Evolutionary conservation across 2,113 vertebrate genomes (phyloP).

Genomic region (Epinephelus cyanopodus): DNA sequence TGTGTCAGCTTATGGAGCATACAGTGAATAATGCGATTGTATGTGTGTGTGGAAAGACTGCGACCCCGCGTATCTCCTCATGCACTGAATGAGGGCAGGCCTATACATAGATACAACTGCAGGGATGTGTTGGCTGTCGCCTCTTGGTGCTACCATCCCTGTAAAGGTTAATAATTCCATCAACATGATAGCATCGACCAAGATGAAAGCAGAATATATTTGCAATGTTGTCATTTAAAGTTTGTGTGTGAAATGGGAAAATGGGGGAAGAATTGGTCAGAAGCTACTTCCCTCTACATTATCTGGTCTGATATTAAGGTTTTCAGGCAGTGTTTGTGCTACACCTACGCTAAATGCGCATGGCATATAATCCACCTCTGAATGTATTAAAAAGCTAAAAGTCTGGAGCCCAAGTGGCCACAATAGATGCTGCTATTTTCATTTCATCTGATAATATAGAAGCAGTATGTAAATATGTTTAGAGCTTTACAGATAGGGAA

Average conservation of each 20-base stretch:
- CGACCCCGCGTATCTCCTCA: not conserved
- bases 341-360: not conserved
- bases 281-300: not conserved
- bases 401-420: not conserved
- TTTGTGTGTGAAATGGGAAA: not conserved
- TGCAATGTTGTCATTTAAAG: conserved; percentile 8
- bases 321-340: not conserved
- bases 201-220: conserved; percentile 29
- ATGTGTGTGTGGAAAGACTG: conserved; percentile 21
- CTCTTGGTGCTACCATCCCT: not conserved
- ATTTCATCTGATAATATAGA: not conserved
- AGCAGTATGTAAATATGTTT: not conserved
- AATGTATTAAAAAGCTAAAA: not conserved
- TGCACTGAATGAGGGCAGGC: conserved; percentile 5
- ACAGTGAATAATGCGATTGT: conserved; percentile 58
- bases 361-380: not conserved
- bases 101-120: conserved; percentile 8
- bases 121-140: not conserved
- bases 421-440: not conserved
- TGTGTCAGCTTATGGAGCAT: conserved; percentile 61
- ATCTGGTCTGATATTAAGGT: not conserved
- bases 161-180: conserved; percentile 37
- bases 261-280: not conserved
- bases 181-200: conserved; percentile 27
- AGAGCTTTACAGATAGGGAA: not conserved